phyloP scores from a whole-genome alignment of 2,113 vertebrate genomes.

The Thermophis baileyi region DNA sequence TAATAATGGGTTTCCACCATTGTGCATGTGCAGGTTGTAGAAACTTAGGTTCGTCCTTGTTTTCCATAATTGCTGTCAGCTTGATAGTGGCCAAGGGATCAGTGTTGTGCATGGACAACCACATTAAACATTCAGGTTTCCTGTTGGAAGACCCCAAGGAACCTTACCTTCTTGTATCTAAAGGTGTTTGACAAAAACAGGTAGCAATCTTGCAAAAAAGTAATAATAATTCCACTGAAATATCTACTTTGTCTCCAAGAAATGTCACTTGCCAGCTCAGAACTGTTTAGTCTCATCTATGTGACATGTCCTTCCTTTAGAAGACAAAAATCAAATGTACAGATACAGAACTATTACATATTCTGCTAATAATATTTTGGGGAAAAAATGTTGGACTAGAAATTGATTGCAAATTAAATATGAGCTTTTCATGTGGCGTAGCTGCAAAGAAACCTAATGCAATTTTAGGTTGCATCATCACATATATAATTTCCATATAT shows the following conservation, averaged over 20 bases:
- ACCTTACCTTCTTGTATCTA: neutral
- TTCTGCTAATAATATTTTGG: neutral
- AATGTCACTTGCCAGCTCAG: neutral
- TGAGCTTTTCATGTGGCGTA: neutral
- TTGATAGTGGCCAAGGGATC: neutral
- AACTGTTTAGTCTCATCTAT: neutral
- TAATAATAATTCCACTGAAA: neutral
- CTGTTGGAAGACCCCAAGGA: neutral
- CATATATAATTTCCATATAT: neutral
- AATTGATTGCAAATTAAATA: neutral
- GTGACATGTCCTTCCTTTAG: neutral
- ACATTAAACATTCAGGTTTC: neutral
- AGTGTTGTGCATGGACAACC: neutral
- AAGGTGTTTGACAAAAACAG: neutral
- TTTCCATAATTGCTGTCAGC: neutral
- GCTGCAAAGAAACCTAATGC: neutral
- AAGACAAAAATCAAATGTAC: neutral
- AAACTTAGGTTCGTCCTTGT: neutral
- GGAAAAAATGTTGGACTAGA: neutral
- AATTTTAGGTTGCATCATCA: neutral
- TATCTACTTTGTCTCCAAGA: neutral
- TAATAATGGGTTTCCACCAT: constrained; percentile 24
- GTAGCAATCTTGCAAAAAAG: neutral
- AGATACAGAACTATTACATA: neutral
- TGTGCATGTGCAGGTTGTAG: neutral